These are phyloP conservation scores for Vollenhovia emeryi DNA, from an alignment of 1,140 invertebrate species.

Conservation along the genomic window DNA sequence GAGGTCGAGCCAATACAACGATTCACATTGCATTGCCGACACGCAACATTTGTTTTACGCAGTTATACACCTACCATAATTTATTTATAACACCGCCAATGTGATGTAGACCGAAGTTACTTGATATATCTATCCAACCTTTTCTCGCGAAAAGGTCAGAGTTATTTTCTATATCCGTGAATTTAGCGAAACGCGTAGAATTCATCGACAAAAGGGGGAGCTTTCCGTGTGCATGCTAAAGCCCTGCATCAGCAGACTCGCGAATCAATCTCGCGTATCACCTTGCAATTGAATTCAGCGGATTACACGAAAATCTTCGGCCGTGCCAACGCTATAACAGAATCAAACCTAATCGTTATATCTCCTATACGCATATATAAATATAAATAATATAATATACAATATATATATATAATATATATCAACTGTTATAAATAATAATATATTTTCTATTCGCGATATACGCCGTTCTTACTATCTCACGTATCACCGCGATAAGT, in stretches of 20 bases:
- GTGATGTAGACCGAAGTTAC: constrained; percentile 15
- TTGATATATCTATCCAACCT: constrained; percentile 45
- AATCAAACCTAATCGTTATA: constrained; percentile 33
- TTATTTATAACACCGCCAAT: constrained; percentile 44
- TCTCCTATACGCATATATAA: constrained; percentile 4
- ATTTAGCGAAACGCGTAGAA: constrained; percentile 46
- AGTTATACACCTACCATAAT: constrained; percentile 24
- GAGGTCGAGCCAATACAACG: constrained; percentile 1
- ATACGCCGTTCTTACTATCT: neutral
- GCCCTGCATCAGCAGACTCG: constrained; percentile 6
- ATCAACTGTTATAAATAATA: constrained; percentile 55
- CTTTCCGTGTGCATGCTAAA: neutral
- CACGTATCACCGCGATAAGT: constrained; percentile 26
- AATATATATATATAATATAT: constrained; percentile 44
- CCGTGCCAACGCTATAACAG: constrained; percentile 30
- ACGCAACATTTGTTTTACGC: constrained; percentile 52
- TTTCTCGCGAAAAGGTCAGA: constrained; percentile 47
- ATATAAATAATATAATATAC: constrained; percentile 48
- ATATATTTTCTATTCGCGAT: constrained; percentile 41
- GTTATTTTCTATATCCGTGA: constrained; percentile 46
- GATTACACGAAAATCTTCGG: neutral
- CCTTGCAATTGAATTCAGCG: neutral
- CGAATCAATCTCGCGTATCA: constrained; percentile 39
- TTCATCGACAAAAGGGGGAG: neutral
- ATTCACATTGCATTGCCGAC: constrained; percentile 18